phyloP scores from a whole-genome alignment of 1,140 invertebrate species.

The Orius insidiosus region DNA sequence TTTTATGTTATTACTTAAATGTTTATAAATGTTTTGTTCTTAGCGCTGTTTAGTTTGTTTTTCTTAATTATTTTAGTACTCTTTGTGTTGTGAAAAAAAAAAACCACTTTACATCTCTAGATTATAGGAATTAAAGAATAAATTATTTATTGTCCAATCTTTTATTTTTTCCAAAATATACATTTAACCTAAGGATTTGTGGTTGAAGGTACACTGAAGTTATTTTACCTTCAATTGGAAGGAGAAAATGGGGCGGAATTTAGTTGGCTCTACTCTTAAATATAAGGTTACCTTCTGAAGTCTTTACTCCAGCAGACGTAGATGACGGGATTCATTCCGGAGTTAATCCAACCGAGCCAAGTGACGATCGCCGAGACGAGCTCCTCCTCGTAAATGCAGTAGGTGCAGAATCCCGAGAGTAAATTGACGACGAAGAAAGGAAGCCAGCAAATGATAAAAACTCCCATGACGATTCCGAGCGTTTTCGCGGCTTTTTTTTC shows the following conservation, averaged over 20 bases:
- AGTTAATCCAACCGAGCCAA: slow-evolving; percentile 99
- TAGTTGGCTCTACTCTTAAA: too few relatives aligned
- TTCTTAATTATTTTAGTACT: too few relatives aligned
- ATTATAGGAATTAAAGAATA: background rate
- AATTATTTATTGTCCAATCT: background rate
- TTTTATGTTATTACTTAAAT: too few relatives aligned
- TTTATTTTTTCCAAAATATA: background rate
- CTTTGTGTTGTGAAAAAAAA: too few relatives aligned
- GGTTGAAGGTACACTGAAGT: too few relatives aligned
- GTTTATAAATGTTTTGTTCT: too few relatives aligned
- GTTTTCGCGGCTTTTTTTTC: slow-evolving; percentile 95
- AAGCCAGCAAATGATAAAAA: slow-evolving; percentile 94
- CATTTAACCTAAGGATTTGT: background rate
- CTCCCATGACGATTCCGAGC: slow-evolving; percentile 90
- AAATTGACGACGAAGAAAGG: slow-evolving; percentile 97
- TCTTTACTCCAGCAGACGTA: slow-evolving; percentile 94
- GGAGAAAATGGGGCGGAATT: background rate
- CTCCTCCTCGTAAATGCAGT: slow-evolving; percentile 74
- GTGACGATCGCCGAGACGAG: slow-evolving; percentile 84
- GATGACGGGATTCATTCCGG: slow-evolving; percentile 93
- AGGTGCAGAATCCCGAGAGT: slow-evolving; percentile 72
- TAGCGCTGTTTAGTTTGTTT: too few relatives aligned
- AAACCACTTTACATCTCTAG: background rate
- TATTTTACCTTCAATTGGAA: background rate
- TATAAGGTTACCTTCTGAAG: slow-evolving; percentile 84